phyloP scores from a whole-genome alignment of 1,140 invertebrate genomes.

The Scylla paramamosain region DNA sequence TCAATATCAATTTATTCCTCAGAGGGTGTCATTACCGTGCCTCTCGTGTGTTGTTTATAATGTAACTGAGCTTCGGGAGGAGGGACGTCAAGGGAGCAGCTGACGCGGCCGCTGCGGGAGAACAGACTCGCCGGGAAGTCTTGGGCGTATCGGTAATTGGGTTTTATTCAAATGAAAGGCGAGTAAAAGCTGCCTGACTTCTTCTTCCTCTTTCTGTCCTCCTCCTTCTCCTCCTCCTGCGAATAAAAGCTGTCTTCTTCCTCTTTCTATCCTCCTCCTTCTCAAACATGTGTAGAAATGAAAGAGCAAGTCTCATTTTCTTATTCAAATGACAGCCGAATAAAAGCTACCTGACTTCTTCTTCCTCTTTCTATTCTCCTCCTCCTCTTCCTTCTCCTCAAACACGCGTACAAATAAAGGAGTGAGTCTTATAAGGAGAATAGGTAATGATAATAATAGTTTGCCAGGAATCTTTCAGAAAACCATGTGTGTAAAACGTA shows the following conservation, averaged over 20 bases:
- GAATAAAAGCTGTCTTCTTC: neutral
- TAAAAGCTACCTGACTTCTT: neutral
- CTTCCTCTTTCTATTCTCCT: neutral
- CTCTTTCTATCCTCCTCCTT: neutral
- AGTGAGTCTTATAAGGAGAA: neutral
- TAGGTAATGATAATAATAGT: neutral
- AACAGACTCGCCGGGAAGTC: neutral
- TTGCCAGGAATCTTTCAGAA: neutral
- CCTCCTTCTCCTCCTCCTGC: neutral
- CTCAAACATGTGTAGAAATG: neutral
- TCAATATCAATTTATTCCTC: conserved; percentile 62
- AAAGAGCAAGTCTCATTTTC: neutral
- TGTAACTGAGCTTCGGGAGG: neutral
- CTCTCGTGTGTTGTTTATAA: conserved; percentile 60
- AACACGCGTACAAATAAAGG: neutral
- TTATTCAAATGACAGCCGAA: neutral
- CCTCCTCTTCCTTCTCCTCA: neutral
- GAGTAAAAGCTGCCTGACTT: neutral
- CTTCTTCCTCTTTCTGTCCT: neutral
- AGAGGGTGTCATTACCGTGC: conserved; percentile 42
- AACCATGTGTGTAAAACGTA: neutral
- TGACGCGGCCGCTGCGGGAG: neutral
- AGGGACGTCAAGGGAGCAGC: conserved; percentile 9
- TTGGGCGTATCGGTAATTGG: neutral
- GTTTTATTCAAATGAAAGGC: neutral